Conservation (phyloP, 2,888 invertebrate genomes). For the Phasia obesa region DNA sequence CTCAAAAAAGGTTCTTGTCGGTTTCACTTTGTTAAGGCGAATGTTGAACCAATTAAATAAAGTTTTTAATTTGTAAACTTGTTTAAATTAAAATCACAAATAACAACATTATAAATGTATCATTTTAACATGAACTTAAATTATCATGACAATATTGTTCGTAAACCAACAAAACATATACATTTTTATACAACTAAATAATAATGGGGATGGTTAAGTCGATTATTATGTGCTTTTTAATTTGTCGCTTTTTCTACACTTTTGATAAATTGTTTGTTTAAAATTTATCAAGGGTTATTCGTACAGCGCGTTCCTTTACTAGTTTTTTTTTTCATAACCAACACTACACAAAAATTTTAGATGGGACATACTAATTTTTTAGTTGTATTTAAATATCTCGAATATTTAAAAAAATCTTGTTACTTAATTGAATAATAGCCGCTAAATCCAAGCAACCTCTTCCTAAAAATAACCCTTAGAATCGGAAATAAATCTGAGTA, state of each 20-base stretch:
- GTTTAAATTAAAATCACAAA: slow-evolving; percentile 72
- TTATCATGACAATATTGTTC: slow-evolving; percentile 10
- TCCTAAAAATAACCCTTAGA: too few relatives aligned
- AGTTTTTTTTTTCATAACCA: slow-evolving; percentile 18
- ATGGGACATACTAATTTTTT: too few relatives aligned
- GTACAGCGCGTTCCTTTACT: too few relatives aligned
- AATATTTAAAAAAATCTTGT: too few relatives aligned
- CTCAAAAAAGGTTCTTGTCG: slow-evolving; percentile 13
- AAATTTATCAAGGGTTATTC: slow-evolving; percentile 39
- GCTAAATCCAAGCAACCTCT: too few relatives aligned
- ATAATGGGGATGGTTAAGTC: slow-evolving; percentile 37
- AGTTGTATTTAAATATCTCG: too few relatives aligned
- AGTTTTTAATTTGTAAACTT: slow-evolving; percentile 72
- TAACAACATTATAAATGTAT: not conserved
- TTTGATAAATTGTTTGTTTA: slow-evolving; percentile 42
- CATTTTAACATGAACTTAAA: not conserved
- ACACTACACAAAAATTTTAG: too few relatives aligned
- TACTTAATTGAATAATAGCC: too few relatives aligned
- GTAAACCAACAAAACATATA: too few relatives aligned
- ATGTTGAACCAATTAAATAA: slow-evolving; percentile 62
- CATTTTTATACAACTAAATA: slow-evolving; percentile 33
- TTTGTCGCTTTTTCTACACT: slow-evolving; percentile 3
- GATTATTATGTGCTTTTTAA: slow-evolving; percentile 35
- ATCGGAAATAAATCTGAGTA: too few relatives aligned
- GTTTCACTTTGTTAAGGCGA: slow-evolving; percentile 75